A percentile compares a stretch with the other conserved stretches of the same genome.
Conservation (phyloP, 2,113 vertebrate genomes). For the Odobenus rosmarus region DNA sequence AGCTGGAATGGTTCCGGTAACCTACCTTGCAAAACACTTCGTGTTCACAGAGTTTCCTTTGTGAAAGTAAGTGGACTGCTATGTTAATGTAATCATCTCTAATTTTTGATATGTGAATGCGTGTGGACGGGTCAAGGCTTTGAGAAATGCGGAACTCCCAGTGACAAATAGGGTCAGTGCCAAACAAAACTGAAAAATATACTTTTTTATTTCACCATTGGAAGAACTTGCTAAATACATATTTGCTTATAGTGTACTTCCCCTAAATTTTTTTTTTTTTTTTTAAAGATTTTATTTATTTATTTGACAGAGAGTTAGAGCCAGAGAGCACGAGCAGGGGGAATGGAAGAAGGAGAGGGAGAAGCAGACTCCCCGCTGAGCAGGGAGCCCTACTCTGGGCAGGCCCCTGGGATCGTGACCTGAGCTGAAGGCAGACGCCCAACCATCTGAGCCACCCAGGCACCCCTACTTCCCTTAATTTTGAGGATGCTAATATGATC, state of each 20-base stretch:
- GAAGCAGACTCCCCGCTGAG: no score
- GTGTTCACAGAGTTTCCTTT: background rate
- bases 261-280: background rate
- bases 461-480: background rate
- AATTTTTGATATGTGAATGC: background rate
- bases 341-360: no score
- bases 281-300: background rate
- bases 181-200: background rate
- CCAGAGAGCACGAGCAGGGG: no score
- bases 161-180: background rate
- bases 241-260: background rate
- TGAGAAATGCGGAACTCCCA: background rate
- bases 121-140: background rate
- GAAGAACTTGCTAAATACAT: background rate
- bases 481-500: background rate
- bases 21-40: background rate
- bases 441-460: background rate
- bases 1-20: background rate
- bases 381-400: no score
- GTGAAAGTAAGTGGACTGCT: slow-evolving; percentile 28
- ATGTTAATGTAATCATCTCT: background rate
- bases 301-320: no score
- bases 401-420: no score
- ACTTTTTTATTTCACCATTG: background rate
- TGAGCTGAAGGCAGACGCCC: background rate